A percentile compares a stretch with the other conserved stretches of the same genome.
phyloP scores from a whole-genome alignment of 1,140 invertebrate species.

The Homarus americanus region DNA sequence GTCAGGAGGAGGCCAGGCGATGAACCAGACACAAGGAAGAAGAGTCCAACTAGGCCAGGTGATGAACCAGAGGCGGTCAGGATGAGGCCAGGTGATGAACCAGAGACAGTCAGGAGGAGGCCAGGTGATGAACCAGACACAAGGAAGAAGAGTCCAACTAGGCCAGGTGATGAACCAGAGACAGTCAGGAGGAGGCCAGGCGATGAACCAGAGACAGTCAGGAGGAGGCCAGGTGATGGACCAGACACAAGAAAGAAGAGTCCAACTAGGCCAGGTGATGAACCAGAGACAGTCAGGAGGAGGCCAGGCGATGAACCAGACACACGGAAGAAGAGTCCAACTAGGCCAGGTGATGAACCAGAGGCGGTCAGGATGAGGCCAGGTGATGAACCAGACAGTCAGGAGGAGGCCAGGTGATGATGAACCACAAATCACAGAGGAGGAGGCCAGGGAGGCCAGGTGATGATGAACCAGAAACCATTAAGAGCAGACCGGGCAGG shows the following conservation, averaged over 20 bases:
- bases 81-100: conserved; percentile 38
- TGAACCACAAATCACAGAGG: background rate
- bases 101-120: conserved; percentile 1
- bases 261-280: background rate
- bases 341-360: conserved; percentile 9
- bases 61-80: background rate
- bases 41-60: background rate
- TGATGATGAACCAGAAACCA: conserved; percentile 6
- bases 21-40: background rate
- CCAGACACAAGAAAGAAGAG: background rate
- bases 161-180: conserved; percentile 8
- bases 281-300: background rate
- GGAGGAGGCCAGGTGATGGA: background rate
- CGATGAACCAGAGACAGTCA: conserved; percentile 4
- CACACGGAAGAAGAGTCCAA: conserved; percentile 34
- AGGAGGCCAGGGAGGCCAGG: conserved; percentile 7
- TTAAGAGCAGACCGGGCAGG: conserved; percentile 10
- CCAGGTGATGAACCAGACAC: background rate
- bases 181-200: background rate
- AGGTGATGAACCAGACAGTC: background rate
- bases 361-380: conserved; percentile 7
- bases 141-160: background rate
- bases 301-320: conserved; percentile 10
- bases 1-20: background rate
- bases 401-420: conserved; percentile 2